These are phyloP conservation scores for Ctenodactylus gundi DNA, from an alignment of 2,113 vertebrate species.

Conservation along the genomic window DNA sequence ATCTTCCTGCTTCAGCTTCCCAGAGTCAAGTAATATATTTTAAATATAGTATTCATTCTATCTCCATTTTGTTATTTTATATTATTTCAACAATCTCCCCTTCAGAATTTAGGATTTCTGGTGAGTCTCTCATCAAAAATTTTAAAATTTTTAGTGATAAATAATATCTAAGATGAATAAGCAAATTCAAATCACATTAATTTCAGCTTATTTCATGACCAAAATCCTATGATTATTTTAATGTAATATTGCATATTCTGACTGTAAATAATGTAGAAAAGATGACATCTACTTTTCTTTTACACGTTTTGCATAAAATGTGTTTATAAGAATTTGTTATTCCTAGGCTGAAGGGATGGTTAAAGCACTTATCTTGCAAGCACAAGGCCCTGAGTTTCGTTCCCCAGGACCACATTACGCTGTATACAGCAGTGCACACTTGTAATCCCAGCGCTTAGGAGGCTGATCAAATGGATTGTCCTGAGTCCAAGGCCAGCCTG, in stretches of 20 bases:
- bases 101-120: not conserved
- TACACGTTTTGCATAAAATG: not conserved
- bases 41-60: not conserved
- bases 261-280: not conserved
- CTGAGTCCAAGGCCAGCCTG: too few relatives aligned
- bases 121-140: not conserved
- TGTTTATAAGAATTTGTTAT: not conserved
- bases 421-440: too few relatives aligned
- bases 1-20: too few relatives aligned
- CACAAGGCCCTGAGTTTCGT: too few relatives aligned
- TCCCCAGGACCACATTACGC: too few relatives aligned
- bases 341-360: too few relatives aligned
- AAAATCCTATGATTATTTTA: conserved; percentile 25
- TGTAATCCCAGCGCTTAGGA: too few relatives aligned
- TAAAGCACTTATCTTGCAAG: too few relatives aligned
- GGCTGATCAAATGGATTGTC: too few relatives aligned
- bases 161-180: not conserved
- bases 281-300: not conserved
- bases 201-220: conserved; percentile 14
- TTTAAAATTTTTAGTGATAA: not conserved
- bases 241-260: not conserved
- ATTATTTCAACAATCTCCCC: not conserved
- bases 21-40: too few relatives aligned
- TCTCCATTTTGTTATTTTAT: not conserved
- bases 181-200: not conserved